Percentiles rank a stretch among this genome's conserved stretches.
Conservation (phyloP, 2,113 vertebrate species). For the Psilopsiagon aymara region DNA sequence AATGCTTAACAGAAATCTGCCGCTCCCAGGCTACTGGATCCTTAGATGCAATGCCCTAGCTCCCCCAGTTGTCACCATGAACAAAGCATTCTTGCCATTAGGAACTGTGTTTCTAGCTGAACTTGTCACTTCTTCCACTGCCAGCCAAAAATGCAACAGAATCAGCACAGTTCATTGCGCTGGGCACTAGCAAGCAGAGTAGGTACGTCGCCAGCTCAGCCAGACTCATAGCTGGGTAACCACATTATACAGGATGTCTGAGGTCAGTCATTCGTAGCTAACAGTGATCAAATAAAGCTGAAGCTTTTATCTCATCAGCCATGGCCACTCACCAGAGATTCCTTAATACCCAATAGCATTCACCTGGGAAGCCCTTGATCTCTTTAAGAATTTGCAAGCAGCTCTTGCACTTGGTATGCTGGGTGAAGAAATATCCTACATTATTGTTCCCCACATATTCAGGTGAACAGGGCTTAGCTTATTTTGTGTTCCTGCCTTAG, state of each 20-base stretch:
- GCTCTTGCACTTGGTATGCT: background rate
- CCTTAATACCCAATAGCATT: background rate
- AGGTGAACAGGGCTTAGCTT: background rate
- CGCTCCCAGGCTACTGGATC: background rate
- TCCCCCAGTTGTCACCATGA: background rate
- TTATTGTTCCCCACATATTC: background rate
- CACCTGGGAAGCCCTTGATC: background rate
- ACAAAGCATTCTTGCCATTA: background rate
- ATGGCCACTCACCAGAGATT: background rate
- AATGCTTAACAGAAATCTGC: background rate
- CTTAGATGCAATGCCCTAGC: background rate
- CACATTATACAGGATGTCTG: background rate
- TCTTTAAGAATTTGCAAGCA: background rate
- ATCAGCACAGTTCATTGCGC: background rate
- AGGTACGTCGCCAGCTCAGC: background rate
- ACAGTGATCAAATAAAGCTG: background rate
- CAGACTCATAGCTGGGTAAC: background rate
- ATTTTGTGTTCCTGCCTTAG: background rate
- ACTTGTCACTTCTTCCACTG: background rate
- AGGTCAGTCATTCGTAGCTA: background rate
- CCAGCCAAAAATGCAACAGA: background rate
- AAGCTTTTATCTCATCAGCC: background rate
- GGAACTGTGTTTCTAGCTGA: background rate
- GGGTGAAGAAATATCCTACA: background rate
- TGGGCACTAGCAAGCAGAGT: background rate